Base-by-base conservation (phyloP, 2,797 vertebrate genomes). In the Tragopan temminckii region DNA sequence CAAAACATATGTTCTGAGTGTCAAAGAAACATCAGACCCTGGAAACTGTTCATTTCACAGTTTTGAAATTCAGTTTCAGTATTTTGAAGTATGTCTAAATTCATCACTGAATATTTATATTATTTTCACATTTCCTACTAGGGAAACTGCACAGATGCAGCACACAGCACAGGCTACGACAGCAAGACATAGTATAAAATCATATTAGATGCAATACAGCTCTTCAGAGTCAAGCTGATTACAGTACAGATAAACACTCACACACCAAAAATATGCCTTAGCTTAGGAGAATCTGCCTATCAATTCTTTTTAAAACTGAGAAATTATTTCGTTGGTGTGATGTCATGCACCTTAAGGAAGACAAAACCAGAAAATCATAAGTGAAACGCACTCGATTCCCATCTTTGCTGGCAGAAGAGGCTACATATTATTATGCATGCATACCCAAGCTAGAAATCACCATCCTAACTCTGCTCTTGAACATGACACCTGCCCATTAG, bases 51-150 rank as follows among this genome's bases (percentile, higher is more conserved):
- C 58, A 21, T 75, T 90, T 92, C 76, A 84, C 58, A 69, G 89
- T 46, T 95, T 66, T 83, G 69, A 88, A 90, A 85, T 36, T 75
- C 76, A 72, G 69, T 75, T 57, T 91, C 81, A 68, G 63, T 84
- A 75, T 91, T 89, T 79, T 84, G 63, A 63, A 92, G 27, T 71
- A 27, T 67, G 78, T 45, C 48, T 70, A 89, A 87, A 85, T 40
- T 67, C 25, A 87, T 52, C 53, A 45, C 66, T 83, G 69, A 92
- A 61, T 83, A 92, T 87, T 94, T 64, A 24, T 58, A 50, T 92
- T 68, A 82, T 85, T 91, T 89, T 66, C 66, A 61, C 69, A 71
- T 72, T 40, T 88, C 68, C 75, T 46, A 38, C 81, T 74, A 67
- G 79, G 59, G 9, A 71, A 74, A 70, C 80, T 63, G 84, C 20